Conservation (phyloP, 1,140 invertebrate genomes). For the Drosophila pandora region DNA sequence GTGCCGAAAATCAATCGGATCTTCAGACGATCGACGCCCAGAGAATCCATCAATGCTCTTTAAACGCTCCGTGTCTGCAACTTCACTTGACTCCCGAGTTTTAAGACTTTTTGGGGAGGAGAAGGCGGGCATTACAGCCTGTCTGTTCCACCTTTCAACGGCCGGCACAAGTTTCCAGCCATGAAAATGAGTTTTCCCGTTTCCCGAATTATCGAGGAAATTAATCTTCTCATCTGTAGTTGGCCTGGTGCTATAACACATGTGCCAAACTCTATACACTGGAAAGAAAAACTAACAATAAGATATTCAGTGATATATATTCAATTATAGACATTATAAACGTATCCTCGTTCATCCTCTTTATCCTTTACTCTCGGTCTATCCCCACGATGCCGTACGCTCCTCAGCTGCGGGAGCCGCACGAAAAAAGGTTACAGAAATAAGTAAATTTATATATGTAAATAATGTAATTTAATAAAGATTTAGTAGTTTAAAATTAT, state of each 20-base stretch:
- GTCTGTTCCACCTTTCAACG: slow-evolving; percentile 72
- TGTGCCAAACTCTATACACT: slow-evolving; percentile 63
- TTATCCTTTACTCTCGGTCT: too few species aligned
- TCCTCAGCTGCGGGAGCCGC: too few species aligned
- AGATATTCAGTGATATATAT: too few species aligned
- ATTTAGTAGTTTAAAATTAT: too few species aligned
- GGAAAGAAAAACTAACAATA: too few species aligned
- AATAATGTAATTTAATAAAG: too few species aligned
- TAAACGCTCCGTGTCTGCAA: slow-evolving; percentile 28
- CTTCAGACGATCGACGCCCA: slow-evolving; percentile 58
- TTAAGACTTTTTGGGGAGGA: slow-evolving; percentile 23
- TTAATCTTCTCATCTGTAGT: slow-evolving; percentile 78
- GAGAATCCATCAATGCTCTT: slow-evolving; percentile 63
- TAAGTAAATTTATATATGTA: too few species aligned
- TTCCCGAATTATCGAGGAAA: slow-evolving; percentile 67
- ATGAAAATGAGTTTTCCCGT: slow-evolving; percentile 4
- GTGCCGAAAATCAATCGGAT: slow-evolving; percentile 67
- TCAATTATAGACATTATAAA: too few species aligned
- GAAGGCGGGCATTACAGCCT: slow-evolving; percentile 4
- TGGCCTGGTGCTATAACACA: slow-evolving; percentile 64
- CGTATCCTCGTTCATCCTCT: too few species aligned
- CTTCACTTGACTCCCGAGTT: slow-evolving; percentile 28
- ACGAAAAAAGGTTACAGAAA: too few species aligned
- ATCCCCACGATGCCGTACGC: too few species aligned
- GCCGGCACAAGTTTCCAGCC: slow-evolving; percentile 55